Base-by-base conservation (phyloP, 2,888 invertebrate species). In the Danaus chrysippus region DNA sequence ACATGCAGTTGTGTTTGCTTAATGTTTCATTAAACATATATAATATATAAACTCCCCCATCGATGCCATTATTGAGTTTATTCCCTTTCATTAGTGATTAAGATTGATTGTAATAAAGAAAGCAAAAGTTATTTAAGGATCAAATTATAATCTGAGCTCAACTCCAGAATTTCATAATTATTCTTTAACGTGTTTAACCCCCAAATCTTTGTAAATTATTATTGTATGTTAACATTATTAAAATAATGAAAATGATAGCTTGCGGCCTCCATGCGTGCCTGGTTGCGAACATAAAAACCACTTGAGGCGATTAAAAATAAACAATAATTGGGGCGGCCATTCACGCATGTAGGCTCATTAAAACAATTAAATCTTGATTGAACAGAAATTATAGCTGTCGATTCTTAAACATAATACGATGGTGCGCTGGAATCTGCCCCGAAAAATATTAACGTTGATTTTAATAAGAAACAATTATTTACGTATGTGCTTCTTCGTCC, bases 321-420 rank as follows among this genome's bases (percentile, higher is more conserved):
- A 91, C 91, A 91, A 89, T 91, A 91, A 91, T 91, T 91, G 91
- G 87, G 80, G 86, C 87, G 89, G 81, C 89, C 84, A 89, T 91
- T 91, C 91, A 91, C 91, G 91, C 91, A 91, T 90, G 90, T 79
- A 81, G 87, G 78, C 90, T 91, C 91, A 91, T 91, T 91, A 91
- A 91, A 91, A 91, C 91, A 91, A 91, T 91, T 91, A 91, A 91
- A 91, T 91, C 91, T 91, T 91, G 91, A 91, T 91, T 91, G 91
- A 90, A 91, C 91, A 86, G 82, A 91, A 91, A 91, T 91, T 91
- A 91, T 91, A 91, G 90, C 90, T 91, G 91, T 91, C 91, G 91
- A 91, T 90, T 89, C 83, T 88, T 85, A 82, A 87, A 87, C 86
- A 88, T 90, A 88, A 90, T 90, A 82, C 84, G 89, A 83, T 86